Evolutionary conservation across 2,888 invertebrate species (phyloP).

Genomic region (Drosophila lutescens): DNA sequence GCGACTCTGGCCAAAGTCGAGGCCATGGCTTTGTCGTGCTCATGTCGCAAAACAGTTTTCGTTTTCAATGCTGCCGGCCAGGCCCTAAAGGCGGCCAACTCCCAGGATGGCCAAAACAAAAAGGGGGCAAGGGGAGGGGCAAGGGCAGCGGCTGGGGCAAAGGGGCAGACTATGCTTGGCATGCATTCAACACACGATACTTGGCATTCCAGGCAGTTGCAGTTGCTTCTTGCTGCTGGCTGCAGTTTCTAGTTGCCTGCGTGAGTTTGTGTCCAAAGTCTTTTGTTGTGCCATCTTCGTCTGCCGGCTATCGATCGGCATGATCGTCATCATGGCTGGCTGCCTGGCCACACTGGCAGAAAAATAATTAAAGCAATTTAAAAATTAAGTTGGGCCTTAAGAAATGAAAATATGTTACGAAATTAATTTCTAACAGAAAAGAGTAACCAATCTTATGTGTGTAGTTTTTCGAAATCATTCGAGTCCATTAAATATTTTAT

Average conservation of each 20-base stretch:
- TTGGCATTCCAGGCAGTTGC: constrained; percentile 77
- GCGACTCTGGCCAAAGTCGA: constrained; percentile 42
- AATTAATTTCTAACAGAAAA: not conserved
- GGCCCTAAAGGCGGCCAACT: constrained; percentile 72
- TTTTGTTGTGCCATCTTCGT: constrained; percentile 71
- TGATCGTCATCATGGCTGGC: constrained; percentile 65
- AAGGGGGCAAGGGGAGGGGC: constrained; percentile 1
- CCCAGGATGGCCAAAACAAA: constrained; percentile 5
- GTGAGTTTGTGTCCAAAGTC: constrained; percentile 79
- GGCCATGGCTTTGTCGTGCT: constrained; percentile 74
- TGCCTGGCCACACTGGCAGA: constrained; percentile 9
- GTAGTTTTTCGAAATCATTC: no score
- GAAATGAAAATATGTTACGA: not conserved
- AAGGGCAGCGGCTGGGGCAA: constrained; percentile 22
- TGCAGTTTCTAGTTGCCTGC: constrained; percentile 54
- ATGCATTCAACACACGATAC: constrained; percentile 80
- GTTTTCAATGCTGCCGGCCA: constrained; percentile 68
- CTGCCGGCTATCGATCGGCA: constrained; percentile 72
- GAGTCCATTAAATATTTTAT: no score
- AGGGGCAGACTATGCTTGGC: constrained; percentile 69
- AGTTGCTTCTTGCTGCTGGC: constrained; percentile 4
- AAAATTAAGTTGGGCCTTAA: no score
- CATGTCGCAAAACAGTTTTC: constrained; percentile 77
- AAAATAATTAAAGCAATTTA: not conserved
- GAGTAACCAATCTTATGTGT: no score